These are phyloP conservation scores for Eulithis prunata DNA, from an alignment of 2,888 invertebrate genomes.

Conservation along the genomic window DNA sequence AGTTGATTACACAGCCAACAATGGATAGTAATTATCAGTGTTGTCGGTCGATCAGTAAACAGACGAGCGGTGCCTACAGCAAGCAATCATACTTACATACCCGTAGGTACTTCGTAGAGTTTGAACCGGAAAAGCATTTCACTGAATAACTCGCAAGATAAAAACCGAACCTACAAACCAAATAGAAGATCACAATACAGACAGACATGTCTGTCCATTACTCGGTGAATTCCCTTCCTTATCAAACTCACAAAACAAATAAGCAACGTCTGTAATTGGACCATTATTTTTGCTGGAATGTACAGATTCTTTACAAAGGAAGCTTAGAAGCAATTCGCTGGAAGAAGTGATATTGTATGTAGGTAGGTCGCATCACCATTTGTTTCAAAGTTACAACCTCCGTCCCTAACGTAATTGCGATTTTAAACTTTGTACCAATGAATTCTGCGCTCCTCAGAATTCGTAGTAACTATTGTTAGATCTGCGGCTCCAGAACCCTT, in stretches of 20 bases:
- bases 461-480: conserved; percentile 14
- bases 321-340: conserved; percentile 19
- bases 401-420: conserved; percentile 31
- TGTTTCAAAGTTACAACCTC: conserved; percentile 28
- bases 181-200: conserved; percentile 14
- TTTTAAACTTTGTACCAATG: conserved; percentile 29
- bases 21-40: conserved; percentile 37
- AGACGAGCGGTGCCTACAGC: conserved; percentile 16
- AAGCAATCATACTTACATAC: conserved; percentile 12
- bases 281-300: conserved; percentile 3
- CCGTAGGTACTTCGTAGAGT: conserved; percentile 6
- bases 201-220: conserved; percentile 17
- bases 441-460: conserved; percentile 24
- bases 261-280: neutral
- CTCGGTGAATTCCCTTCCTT: conserved; percentile 10
- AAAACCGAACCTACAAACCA: conserved; percentile 14
- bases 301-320: conserved; percentile 5
- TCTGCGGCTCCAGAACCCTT: conserved; percentile 23
- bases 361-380: conserved; percentile 31
- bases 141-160: conserved; percentile 12
- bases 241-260: conserved; percentile 18
- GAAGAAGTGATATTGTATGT: conserved; percentile 22
- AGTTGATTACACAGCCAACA: conserved; percentile 35
- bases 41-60: conserved; percentile 32
- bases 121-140: conserved; percentile 18